Evolutionary conservation across 2,113 vertebrate genomes (phyloP).

Genomic region (Eulacestoma nigropectus): DNA sequence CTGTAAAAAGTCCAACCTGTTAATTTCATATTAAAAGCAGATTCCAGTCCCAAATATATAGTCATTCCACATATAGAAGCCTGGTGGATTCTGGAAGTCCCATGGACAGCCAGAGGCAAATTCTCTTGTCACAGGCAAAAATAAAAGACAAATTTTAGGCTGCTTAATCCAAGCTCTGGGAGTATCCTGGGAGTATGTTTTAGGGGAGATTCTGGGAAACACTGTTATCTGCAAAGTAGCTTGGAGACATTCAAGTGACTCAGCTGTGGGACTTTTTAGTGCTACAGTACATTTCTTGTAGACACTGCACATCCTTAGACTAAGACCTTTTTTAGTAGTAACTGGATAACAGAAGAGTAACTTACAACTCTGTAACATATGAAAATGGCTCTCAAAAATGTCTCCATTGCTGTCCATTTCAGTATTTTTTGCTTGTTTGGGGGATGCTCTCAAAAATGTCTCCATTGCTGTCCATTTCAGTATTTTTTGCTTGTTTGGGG

Average conservation of each 20-base stretch:
- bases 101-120: not conserved
- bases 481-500: not conserved
- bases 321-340: not conserved
- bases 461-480: not conserved
- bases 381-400: not conserved
- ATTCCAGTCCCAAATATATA: not conserved
- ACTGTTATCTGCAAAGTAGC: not conserved
- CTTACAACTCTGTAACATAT: not conserved
- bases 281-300: not conserved
- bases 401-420: not conserved
- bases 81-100: not conserved
- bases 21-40: not conserved
- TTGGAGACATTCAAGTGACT: constrained; percentile 1
- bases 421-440: not conserved
- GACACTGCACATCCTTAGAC: not conserved
- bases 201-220: not conserved
- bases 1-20: not conserved
- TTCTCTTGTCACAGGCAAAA: constrained; percentile 4
- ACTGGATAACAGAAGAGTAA: not conserved
- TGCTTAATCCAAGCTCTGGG: not conserved
- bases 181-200: not conserved
- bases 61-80: not conserved
- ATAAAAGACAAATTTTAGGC: not conserved
- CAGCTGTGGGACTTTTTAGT: not conserved
- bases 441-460: not conserved